Conservation (phyloP, 2,888 invertebrate species). For the Drosophila mimetica region DNA sequence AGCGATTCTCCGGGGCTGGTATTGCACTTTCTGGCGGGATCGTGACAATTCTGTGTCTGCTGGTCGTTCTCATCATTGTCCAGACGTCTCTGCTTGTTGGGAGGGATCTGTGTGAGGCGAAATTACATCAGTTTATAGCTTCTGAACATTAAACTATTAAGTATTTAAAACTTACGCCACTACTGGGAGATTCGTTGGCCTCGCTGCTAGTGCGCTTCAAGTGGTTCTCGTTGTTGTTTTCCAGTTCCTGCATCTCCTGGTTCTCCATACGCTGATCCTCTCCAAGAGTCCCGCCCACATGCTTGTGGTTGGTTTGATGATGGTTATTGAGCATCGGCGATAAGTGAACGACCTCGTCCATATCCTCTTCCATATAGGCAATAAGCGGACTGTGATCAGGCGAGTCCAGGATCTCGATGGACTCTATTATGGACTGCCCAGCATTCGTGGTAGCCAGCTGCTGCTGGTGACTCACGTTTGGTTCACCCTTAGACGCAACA, state of each 20-base stretch:
- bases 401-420: slow-evolving; percentile 82
- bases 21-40: slow-evolving; percentile 21
- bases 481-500: not conserved
- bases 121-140: no score
- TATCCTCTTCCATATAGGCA: slow-evolving; percentile 54
- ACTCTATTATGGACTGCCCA: slow-evolving; percentile 70
- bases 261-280: slow-evolving; percentile 1
- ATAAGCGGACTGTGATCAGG: slow-evolving; percentile 81
- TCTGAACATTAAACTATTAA: not conserved
- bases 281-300: not conserved
- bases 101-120: slow-evolving; percentile 53
- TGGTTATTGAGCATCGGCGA: slow-evolving; percentile 54
- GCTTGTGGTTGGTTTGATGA: slow-evolving; percentile 51
- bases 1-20: slow-evolving; percentile 33
- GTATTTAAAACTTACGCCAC: slow-evolving; percentile 50
- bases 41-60: slow-evolving; percentile 63
- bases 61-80: slow-evolving; percentile 71
- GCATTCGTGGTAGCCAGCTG: slow-evolving; percentile 19
- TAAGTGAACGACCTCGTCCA: not conserved
- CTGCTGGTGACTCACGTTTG: not conserved
- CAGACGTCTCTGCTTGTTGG: slow-evolving; percentile 71
- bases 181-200: slow-evolving; percentile 66
- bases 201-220: slow-evolving; percentile 55
- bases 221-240: slow-evolving; percentile 66
- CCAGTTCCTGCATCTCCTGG: slow-evolving; percentile 31